Evolutionary conservation across 2,113 vertebrate species (phyloP), one percentile per base, ranked within the genome.

Genomic region (Lampris megalopsis): DNA sequence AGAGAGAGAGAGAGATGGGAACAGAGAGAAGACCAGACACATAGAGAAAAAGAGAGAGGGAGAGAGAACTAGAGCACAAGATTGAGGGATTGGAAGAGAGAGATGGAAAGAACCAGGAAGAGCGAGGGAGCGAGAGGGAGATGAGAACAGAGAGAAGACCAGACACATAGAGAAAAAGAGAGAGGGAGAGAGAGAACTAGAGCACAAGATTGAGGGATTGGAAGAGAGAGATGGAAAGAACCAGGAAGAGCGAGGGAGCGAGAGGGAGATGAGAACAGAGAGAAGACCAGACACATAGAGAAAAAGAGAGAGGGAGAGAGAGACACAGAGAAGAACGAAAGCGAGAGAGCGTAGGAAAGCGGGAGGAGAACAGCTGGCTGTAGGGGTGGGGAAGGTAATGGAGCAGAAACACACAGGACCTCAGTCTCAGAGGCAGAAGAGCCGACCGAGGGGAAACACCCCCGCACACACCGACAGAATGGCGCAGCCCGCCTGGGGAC

Each of bases 381-480:
- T 64, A 79, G 63, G 72, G 80, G 71, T 37, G 58, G 42, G 68
- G 60, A 68, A 78, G 71, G 81, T 90, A 89, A 90, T 86, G 86
- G 71, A 87, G 84, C 77, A 84, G 84, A 88, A 88, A 80, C 68
- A 42, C 74, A 88, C 73, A 62, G 47, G 78, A 70, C 80, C 68
- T 65, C 24, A 41, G 58, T 80, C 77, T 75, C 13, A 2, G 72
- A 67, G 71, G 69, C 45, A 77, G 65, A 37, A 80, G 63, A 70
- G 62, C 36, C 11, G 74, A 68, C 56, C 58, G 48, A 66, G 57
- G 65, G 53, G 43, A 41, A 69, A 63, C 63, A 48, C 54, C 82
- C 71, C 77, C 37, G 38, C 24, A 82, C 64, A 85, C 66, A 77
- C n/a, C 37, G 50, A 77, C 68, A 40, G 56, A 77, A 58, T 90